A percentile compares a stretch with the other conserved stretches of the same genome.
phyloP scores from a whole-genome alignment of 2,113 vertebrate species.

The Pedetes capensis region DNA sequence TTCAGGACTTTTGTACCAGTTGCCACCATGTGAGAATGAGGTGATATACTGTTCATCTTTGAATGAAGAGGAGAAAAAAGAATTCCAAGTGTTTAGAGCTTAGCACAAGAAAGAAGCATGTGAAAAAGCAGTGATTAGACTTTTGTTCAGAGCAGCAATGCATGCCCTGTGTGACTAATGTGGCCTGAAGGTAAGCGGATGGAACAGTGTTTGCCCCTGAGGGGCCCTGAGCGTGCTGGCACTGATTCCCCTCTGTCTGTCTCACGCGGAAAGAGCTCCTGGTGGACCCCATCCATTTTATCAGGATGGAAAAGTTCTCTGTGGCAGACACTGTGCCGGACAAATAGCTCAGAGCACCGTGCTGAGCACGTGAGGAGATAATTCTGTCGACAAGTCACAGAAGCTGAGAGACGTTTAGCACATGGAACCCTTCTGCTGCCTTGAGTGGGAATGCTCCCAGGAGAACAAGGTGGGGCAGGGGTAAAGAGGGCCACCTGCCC shows the following conservation, averaged over 20 bases:
- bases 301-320: conserved; percentile 95
- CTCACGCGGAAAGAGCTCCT: conserved; percentile 91
- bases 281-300: conserved; percentile 96
- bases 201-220: conserved; percentile 91
- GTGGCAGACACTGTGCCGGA: conserved; percentile 93
- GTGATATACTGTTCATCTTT: conserved; percentile 93
- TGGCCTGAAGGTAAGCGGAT: conserved; percentile 88
- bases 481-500: conserved; percentile 94
- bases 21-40: conserved; percentile 95
- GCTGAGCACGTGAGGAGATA: conserved; percentile 96
- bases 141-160: conserved; percentile 87
- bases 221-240: conserved; percentile 90
- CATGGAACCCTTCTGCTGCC: conserved; percentile 95
- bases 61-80: conserved; percentile 95
- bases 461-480: conserved; percentile 95
- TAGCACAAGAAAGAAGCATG: conserved; percentile 95
- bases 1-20: conserved; percentile 94
- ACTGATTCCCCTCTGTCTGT: conserved; percentile 92
- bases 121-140: conserved; percentile 89
- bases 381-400: conserved; percentile 95
- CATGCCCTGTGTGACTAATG: conserved; percentile 91
- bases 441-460: conserved; percentile 91
- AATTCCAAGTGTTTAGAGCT: conserved; percentile 93
- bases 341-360: conserved; percentile 93
- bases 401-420: conserved; percentile 95